Percentiles rank a stretch among this genome's conserved stretches.
Conservation (phyloP, 2,113 vertebrate species). For the Misgurnus anguillicaudatus region DNA sequence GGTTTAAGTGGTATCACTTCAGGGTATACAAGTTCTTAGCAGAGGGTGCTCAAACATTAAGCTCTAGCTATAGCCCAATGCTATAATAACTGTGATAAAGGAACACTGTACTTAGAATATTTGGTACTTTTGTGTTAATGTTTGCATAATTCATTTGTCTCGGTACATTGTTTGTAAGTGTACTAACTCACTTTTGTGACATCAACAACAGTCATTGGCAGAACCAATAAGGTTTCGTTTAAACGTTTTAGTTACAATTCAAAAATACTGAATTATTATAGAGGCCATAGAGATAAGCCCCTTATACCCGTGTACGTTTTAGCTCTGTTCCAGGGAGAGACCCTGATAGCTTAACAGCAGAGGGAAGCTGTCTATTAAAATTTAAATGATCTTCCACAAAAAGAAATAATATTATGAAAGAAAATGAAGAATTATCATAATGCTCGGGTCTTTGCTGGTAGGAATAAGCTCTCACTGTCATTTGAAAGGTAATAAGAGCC, state of each 20-base stretch:
- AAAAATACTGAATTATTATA: too few relatives aligned
- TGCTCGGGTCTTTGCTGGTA: slow-evolving; percentile 58
- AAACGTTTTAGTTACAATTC: neutral
- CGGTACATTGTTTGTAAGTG: too few relatives aligned
- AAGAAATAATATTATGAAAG: slow-evolving; percentile 64
- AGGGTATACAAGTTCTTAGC: too few relatives aligned
- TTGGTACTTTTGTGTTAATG: too few relatives aligned
- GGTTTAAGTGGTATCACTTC: too few relatives aligned
- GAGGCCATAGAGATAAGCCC: neutral
- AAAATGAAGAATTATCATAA: slow-evolving; percentile 69
- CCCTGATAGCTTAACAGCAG: slow-evolving; percentile 19
- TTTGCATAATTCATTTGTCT: too few relatives aligned
- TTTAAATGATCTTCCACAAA: slow-evolving; percentile 65
- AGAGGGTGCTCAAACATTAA: too few relatives aligned
- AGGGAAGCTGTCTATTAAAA: slow-evolving; percentile 67
- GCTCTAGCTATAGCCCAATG: too few relatives aligned
- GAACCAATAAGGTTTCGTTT: neutral
- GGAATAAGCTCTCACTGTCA: slow-evolving; percentile 59
- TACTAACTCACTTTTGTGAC: too few relatives aligned
- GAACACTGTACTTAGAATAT: too few relatives aligned
- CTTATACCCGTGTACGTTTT: neutral
- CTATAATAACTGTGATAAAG: too few relatives aligned
- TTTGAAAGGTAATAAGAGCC: slow-evolving; percentile 66
- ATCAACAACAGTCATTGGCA: too few relatives aligned
- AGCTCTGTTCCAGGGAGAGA: slow-evolving; percentile 31